These are phyloP conservation scores for Octopus sinensis DNA, from an alignment of 1,140 invertebrate genomes.

Conservation along the genomic window DNA sequence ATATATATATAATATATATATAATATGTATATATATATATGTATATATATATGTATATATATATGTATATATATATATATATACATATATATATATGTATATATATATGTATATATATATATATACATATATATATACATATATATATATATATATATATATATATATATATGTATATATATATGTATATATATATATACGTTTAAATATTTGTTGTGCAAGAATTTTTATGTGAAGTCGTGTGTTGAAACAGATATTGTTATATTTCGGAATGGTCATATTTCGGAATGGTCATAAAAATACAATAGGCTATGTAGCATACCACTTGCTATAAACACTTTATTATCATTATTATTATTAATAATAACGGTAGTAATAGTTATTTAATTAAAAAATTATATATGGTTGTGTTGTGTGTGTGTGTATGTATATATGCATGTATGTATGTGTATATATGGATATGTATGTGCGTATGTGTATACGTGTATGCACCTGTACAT, in stretches of 20 bases:
- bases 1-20: conserved; percentile 2
- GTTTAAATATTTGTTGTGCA: no score
- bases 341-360: neutral
- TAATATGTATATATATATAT: no score
- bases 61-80: no score
- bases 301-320: no score
- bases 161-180: neutral
- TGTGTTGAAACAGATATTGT: no score
- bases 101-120: conserved; percentile 2
- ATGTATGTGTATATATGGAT: neutral
- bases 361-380: neutral
- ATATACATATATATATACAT: neutral
- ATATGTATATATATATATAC: neutral
- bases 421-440: neutral
- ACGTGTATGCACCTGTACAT: no score
- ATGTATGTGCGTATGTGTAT: neutral
- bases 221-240: no score
- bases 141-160: conserved; percentile 5
- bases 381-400: neutral
- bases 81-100: no score
- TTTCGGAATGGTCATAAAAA: no score
- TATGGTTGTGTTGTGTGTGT: neutral
- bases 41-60: no score
- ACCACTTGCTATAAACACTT: no score
- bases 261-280: no score